Evolutionary conservation across 2,113 vertebrate species (phyloP).

Genomic region (Leiothrix lutea): DNA sequence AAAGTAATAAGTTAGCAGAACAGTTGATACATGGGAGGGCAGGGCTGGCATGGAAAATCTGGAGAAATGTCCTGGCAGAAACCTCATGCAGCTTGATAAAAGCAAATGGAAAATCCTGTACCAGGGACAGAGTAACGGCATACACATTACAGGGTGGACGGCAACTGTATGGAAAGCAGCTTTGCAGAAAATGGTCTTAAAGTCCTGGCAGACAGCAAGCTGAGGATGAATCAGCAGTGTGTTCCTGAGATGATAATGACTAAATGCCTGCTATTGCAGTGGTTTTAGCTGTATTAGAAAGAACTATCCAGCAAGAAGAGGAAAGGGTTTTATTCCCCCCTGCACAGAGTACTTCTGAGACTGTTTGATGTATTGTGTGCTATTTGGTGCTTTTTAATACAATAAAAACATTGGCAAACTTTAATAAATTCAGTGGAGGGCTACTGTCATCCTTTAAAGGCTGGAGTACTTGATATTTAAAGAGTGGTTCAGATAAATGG

Average conservation of each 20-base stretch:
- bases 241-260: background rate
- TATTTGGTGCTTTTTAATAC: background rate
- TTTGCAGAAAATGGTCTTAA: background rate
- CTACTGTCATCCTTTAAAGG: background rate
- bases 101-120: background rate
- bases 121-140: background rate
- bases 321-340: fast-evolving
- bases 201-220: background rate
- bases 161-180: background rate
- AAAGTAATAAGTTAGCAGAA: background rate
- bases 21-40: background rate
- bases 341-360: background rate
- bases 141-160: background rate
- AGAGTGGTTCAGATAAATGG: background rate
- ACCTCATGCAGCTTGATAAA: background rate
- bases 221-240: background rate
- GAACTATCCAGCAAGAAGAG: background rate
- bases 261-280: background rate
- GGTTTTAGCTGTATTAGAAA: background rate
- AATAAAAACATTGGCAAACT: background rate
- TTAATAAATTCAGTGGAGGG: background rate
- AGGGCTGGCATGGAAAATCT: background rate
- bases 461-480: background rate
- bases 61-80: background rate
- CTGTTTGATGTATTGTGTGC: background rate